A percentile compares a stretch with the other conserved stretches of the same genome.
These are phyloP conservation scores for Novumbra hubbsi DNA, from an alignment of 2,797 vertebrate genomes.

Conservation along the genomic window DNA sequence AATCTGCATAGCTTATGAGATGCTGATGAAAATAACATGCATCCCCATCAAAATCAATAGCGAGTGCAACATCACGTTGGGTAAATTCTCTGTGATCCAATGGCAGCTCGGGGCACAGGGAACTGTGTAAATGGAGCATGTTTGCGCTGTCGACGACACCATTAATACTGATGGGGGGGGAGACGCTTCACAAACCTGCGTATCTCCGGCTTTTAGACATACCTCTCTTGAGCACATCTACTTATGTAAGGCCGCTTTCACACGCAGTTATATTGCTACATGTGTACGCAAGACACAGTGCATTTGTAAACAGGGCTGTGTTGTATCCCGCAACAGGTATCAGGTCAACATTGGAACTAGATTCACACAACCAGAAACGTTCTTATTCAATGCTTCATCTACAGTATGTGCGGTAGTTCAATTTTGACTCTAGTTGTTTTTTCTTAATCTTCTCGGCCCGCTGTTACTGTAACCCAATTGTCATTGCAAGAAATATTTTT, in stretches of 20 bases:
- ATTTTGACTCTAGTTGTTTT: background rate
- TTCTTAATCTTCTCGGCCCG: background rate
- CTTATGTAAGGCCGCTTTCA: background rate
- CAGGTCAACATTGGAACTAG: too few species aligned
- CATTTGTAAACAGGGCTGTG: background rate
- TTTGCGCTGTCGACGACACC: background rate
- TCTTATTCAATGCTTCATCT: background rate
- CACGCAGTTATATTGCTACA: slow-evolving; percentile 2
- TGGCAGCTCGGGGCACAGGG: slow-evolving; percentile 12
- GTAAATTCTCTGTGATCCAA: slow-evolving; percentile 31
- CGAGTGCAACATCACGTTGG: slow-evolving; percentile 27
- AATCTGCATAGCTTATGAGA: slow-evolving; percentile 44
- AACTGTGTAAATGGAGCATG: slow-evolving; percentile 19
- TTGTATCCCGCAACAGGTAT: background rate
- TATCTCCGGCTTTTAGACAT: background rate
- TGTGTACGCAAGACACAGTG: background rate
- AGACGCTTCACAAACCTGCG: background rate
- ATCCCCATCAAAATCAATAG: slow-evolving; percentile 38
- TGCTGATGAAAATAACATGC: slow-evolving; percentile 38
- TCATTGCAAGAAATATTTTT: background rate
- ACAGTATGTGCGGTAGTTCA: background rate
- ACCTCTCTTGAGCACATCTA: background rate
- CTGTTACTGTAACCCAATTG: background rate
- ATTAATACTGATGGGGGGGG: background rate
- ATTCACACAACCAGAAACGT: background rate